Evolutionary conservation across 2,888 invertebrate species (phyloP), one percentile per base, ranked within the genome.

Genomic region (Heliconius erato): DNA sequence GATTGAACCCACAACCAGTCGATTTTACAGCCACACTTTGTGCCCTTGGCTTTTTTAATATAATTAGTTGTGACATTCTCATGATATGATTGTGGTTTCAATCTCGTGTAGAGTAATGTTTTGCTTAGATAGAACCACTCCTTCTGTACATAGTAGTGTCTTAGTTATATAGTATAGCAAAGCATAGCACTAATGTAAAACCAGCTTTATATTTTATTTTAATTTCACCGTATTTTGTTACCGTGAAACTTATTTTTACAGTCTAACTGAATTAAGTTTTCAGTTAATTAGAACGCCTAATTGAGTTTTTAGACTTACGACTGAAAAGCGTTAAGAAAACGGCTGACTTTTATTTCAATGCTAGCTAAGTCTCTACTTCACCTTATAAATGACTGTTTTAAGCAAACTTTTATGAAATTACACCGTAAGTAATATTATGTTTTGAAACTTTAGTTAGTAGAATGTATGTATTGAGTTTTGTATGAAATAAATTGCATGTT

Each of bases 201-300:
- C 44, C 2, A 40, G 35, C 12, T 26, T 77, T 35, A 28, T 79
- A 40, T 63, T 63, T 79, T 40, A 26, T 71, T 28, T 79, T 59
- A 35, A 54, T 69, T 44, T 72, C 40, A 49, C 35, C 71, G 63
- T 79, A 72, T 79, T 79, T 68, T 23, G 40, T 44, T 19, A 40
- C 44, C 32, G 23, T 72, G 72, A 5, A 63, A 63, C 63, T 63
- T 82, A 82, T 74, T 82, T 82, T 82, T 74, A 81, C 77, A 63
- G 26, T 78, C 40, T 78, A 54, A 44, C 77, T 49, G 44, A 54
- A 67, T 67, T 44, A 82, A 79, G 67, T 79, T 67, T 79, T 79
- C 63, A 72, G 69, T 82, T 82, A 82, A 82, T 82, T 78, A 82
- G 35, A 49, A 82, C 81, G 81, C 40, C 81, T 82, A 82, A 82